phyloP scores from a whole-genome alignment of 2,113 vertebrate genomes.

The Urocolius indicus region DNA sequence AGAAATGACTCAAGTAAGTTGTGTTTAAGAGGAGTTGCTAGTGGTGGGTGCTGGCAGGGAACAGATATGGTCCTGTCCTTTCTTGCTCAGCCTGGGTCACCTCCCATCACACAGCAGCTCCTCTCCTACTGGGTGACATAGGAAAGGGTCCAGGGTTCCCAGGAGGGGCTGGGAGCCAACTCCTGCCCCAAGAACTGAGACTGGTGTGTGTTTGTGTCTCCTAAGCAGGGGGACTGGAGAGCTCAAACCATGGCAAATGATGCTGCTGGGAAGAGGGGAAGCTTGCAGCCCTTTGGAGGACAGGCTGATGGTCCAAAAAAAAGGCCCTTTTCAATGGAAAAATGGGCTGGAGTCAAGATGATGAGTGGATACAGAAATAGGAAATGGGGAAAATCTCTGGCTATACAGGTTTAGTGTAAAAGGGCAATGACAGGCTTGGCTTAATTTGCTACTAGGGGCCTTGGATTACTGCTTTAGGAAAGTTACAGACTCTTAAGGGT shows the following conservation, averaged over 20 bases:
- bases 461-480: not conserved
- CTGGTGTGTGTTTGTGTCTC: not conserved
- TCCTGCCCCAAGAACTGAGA: accelerated
- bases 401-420: accelerated
- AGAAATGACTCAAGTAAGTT: not conserved
- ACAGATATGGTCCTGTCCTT: not conserved
- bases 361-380: not conserved
- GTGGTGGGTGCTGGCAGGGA: not conserved
- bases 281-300: not conserved
- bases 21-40: not conserved
- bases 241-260: accelerated
- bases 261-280: not conserved
- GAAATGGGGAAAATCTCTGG: not conserved
- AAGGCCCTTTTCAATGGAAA: no score
- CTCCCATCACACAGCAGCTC: not conserved
- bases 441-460: not conserved
- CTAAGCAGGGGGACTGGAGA: not conserved
- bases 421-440: accelerated
- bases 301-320: accelerated
- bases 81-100: not conserved
- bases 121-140: not conserved
- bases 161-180: not conserved
- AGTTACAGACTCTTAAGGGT: no score
- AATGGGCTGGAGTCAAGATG: not conserved
- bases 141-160: not conserved